Evolutionary conservation across 2,113 vertebrate species (phyloP).

Genomic region (Seriola dumerili): DNA sequence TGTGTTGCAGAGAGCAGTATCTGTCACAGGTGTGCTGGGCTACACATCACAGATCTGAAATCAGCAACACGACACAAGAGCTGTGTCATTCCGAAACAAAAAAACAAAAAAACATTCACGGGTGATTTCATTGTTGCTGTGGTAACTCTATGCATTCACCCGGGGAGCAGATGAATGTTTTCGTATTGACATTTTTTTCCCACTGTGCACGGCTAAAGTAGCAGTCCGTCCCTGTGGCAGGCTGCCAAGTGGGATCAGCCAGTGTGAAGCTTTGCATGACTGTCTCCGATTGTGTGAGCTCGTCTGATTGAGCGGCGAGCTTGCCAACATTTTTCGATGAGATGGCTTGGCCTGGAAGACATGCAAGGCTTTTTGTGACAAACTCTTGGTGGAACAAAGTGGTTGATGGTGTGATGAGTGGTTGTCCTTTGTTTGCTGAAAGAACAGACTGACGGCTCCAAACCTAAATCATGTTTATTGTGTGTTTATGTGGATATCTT

Average conservation of each 20-base stretch:
- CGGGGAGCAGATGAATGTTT: background rate
- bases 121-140: background rate
- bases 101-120: background rate
- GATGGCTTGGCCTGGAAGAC: background rate
- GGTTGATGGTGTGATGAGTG: background rate
- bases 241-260: background rate
- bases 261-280: slow-evolving; percentile 35
- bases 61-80: background rate
- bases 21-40: background rate
- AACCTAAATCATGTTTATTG: no score
- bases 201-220: background rate
- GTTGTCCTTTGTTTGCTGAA: background rate
- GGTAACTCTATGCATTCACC: background rate
- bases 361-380: background rate
- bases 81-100: background rate
- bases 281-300: background rate
- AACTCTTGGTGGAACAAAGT: background rate
- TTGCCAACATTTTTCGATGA: background rate
- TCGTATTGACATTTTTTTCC: background rate
- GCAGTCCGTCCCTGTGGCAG: background rate
- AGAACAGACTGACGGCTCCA: background rate
- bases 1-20: background rate
- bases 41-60: background rate
- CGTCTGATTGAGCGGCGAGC: background rate
- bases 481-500: no score